Evolutionary conservation across 2,797 vertebrate species (phyloP), one percentile per base, ranked within the genome.

Genomic region (Clarias platycephalus): DNA sequence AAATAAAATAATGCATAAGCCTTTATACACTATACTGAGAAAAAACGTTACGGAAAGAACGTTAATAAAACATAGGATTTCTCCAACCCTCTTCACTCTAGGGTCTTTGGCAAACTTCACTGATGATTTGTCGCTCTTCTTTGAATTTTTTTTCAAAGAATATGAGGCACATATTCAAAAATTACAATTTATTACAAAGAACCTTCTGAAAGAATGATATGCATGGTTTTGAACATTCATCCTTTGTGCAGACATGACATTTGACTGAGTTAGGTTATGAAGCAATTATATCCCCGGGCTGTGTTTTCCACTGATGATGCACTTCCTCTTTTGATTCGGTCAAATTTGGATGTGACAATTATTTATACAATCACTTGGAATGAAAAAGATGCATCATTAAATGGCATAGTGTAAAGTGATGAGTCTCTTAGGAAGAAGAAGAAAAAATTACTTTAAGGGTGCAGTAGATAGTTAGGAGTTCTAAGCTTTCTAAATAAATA

Each of bases 271-370:
- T 53, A 53, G 9, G 62, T 53, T 53, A 62, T 53, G 62, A 80
- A 18, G 40, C 49, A 53, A 16, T 80, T 28, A 31, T 5, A 28
- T 49, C n/a, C 16, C 15, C 13, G 0, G 26, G 16, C 9, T 53
- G 53, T 80, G 28, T 49, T 80, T 64, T 80, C 37, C 37, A 79
- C 37, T 79, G 77, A 58, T 76, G 20, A 28, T 49, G 6, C 37
- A 66, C 26, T 66, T 80, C 78, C 60, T 53, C 62, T 53, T 31
- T 80, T 80, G n/a, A 83, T 75, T 83, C n/a, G 28, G 57, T 28
- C 12, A 40, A 2, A 78, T 85, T 49, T 9, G 15, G 64, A 62
- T n/a, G 28, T 57, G 22, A 66, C 60, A 74, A 26, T 20, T 74
- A 78, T 31, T 66, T 26, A 18, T 66, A 66, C 62, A 10, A 2